phyloP scores from a whole-genome alignment of 2,113 vertebrate genomes.

The Cairina moschata region DNA sequence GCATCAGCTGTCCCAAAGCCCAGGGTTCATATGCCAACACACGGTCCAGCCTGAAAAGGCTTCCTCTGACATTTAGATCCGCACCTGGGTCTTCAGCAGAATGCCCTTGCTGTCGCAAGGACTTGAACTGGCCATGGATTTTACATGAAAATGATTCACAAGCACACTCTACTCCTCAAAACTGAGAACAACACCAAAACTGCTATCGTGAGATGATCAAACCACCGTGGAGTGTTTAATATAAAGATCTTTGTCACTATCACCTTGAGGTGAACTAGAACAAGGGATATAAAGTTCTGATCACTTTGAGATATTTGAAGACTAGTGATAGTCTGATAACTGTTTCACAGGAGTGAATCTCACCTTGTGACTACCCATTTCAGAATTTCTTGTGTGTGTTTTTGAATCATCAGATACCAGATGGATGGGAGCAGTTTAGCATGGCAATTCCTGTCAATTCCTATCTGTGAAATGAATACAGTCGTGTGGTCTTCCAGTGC shows the following conservation, averaged over 20 bases:
- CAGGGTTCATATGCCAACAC: background rate
- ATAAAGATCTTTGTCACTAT: background rate
- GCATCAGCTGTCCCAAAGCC: background rate
- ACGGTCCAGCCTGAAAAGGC: background rate
- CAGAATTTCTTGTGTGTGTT: background rate
- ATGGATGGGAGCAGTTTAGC: background rate
- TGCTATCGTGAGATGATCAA: background rate
- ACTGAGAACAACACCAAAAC: background rate
- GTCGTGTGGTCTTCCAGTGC: background rate
- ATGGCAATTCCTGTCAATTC: background rate
- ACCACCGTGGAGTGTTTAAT: background rate
- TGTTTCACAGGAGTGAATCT: background rate
- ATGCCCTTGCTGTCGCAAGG: background rate
- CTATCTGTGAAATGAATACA: background rate
- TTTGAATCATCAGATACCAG: background rate
- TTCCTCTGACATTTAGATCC: background rate
- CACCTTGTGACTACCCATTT: background rate
- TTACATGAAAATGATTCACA: background rate
- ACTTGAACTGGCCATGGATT: background rate
- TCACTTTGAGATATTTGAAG: background rate
- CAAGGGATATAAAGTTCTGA: background rate
- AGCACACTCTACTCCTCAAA: background rate
- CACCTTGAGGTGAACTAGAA: background rate
- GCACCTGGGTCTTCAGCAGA: background rate
- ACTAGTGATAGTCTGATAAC: background rate